Base-by-base conservation (phyloP, 2,113 vertebrate species). In the Esox niger region DNA sequence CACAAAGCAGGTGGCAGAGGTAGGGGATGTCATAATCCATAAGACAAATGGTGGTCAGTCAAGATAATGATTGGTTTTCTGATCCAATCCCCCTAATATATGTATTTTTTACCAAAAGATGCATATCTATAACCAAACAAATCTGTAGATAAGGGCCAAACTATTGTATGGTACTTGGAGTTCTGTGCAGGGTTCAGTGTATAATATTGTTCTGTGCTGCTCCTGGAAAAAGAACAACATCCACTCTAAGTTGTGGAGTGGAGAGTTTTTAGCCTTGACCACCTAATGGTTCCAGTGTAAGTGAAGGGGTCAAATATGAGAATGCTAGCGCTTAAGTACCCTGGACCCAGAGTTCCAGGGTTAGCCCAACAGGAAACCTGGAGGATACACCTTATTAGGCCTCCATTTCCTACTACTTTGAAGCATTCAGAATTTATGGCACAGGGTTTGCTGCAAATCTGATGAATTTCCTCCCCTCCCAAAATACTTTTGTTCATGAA, bases 371-470 rank as follows among this genome's bases (percentile, higher is more conserved):
- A 86, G 88, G 90, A 90, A 91, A 80, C 82, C 84, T 87, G 77
- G 79, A 87, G 90, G 88, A 89, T 92, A 88, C 84, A 92, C 86
- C 87, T 90, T 87, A 90, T 88, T 91, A 90, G 82, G 80, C 81
- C 84, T 84, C 76, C 75, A 78, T 84, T 91, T 94, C 91, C 89
- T 88, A 81, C 73, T 64, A 84, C 89, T 93, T 92, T 92, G 87
- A 92, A 90, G 87, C 88, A 78, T 65, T 76, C 80, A 87, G 80
- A 84, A 91, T 87, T 86, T 87, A 88, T 87, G 86, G 81, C 85
- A 77, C 78, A 55, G 73, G 85, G 87, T 82, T 82, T 81, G 80
- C 78, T 82, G 82, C 78, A 78, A 84, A 91, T 91, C 90, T 92
- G 92, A 93, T 90, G 89, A 85, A 91, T 92, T 90, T 92, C 88